Percentiles rank a stretch among this genome's conserved stretches.
Evolutionary conservation across 2,113 vertebrate genomes (phyloP).

Genomic region (Asarcornis scutulata): DNA sequence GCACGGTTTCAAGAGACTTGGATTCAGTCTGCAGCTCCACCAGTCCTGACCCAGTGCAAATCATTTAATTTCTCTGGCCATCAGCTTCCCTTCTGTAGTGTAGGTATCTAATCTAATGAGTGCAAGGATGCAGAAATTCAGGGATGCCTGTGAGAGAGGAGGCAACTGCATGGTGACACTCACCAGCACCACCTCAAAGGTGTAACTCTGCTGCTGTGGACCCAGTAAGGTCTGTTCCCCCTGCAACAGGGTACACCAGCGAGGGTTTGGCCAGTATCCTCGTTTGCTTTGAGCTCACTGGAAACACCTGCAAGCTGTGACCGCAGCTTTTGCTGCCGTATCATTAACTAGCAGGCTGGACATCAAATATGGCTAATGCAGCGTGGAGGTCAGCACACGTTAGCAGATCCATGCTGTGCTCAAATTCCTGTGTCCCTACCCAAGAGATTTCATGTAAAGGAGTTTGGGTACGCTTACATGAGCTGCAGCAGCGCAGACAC

Average conservation of each 20-base stretch:
- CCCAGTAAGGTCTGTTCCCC: background rate
- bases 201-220: background rate
- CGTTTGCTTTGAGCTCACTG: background rate
- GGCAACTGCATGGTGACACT: background rate
- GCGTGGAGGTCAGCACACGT: background rate
- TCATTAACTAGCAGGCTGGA: background rate
- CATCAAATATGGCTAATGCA: rapidly evolving
- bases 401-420: rapidly evolving
- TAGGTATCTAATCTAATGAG: rapidly evolving
- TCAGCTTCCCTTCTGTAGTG: background rate
- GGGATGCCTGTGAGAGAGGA: background rate
- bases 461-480: background rate
- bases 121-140: background rate
- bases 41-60: background rate
- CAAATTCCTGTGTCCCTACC: rapidly evolving
- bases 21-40: background rate
- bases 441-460: background rate
- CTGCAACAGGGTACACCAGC: background rate
- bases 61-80: background rate
- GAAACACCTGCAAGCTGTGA: background rate
- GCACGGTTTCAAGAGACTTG: background rate
- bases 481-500: background rate
- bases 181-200: background rate
- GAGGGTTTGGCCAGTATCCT: background rate
- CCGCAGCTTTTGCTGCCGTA: background rate